These are phyloP conservation scores for Dipus sagitta DNA, from an alignment of 2,797 vertebrate genomes.

Conservation along the genomic window DNA sequence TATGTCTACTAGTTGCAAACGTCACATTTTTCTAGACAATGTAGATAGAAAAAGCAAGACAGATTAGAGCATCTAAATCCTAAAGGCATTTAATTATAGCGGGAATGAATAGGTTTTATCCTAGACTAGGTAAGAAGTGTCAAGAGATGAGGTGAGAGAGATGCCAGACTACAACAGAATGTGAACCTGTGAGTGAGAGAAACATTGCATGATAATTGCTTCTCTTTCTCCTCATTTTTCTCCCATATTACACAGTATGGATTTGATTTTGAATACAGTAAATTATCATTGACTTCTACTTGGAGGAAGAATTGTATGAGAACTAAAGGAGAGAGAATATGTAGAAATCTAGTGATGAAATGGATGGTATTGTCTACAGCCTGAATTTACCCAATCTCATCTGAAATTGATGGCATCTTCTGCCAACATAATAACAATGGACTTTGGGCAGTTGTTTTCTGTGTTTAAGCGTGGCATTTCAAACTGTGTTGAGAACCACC, in stretches of 20 bases:
- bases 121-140: background rate
- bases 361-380: no score
- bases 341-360: background rate
- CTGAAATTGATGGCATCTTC: background rate
- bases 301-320: background rate
- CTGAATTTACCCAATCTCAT: no score
- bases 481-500: background rate
- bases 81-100: background rate
- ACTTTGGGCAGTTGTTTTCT: background rate
- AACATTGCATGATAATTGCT: background rate
- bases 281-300: background rate
- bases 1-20: background rate
- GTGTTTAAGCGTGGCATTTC: background rate
- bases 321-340: background rate
- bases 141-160: background rate
- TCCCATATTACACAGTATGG: background rate
- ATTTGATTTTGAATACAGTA: constrained; percentile 19
- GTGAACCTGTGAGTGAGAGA: background rate
- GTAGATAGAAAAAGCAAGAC: background rate
- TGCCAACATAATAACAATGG: background rate
- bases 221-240: background rate
- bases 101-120: background rate
- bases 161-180: background rate
- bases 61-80: background rate
- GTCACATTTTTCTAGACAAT: background rate